A percentile compares a stretch with the other conserved stretches of the same genome.
phyloP scores from a whole-genome alignment of 2,113 vertebrate genomes.

The Cottus gobio region DNA sequence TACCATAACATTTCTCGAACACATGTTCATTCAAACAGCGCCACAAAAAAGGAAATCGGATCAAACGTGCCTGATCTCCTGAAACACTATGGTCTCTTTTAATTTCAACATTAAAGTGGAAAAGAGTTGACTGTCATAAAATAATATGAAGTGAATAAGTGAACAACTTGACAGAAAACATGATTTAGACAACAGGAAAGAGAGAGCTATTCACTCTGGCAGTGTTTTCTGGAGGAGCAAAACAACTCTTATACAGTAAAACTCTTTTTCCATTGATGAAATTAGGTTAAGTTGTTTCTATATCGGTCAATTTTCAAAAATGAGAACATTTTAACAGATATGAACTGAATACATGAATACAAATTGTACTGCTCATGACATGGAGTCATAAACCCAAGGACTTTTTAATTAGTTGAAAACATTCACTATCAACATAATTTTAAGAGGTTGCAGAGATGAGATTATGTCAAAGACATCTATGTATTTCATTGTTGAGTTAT shows the following conservation, averaged over 20 bases:
- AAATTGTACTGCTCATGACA: no score
- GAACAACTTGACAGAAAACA: background rate
- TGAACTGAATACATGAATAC: no score
- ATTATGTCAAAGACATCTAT: no score
- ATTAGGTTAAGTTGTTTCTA: no score
- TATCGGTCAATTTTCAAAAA: background rate
- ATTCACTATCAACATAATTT: no score
- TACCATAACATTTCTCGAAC: background rate
- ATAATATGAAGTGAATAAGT: background rate
- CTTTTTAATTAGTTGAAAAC: no score
- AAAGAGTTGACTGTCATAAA: background rate
- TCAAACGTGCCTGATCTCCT: background rate
- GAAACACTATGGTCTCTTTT: background rate
- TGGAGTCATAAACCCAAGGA: no score
- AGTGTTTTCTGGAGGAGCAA: background rate
- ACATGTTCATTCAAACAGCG: background rate
- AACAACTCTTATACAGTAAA: background rate
- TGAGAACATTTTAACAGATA: background rate
- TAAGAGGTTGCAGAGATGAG: no score
- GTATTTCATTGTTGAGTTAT: no score
- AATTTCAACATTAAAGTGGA: background rate
- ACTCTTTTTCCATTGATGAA: no score
- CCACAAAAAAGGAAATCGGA: background rate
- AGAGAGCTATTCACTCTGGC: background rate
- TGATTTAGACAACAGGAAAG: background rate